phyloP scores from a whole-genome alignment of 1,140 invertebrate genomes.

The Lerema accius region DNA sequence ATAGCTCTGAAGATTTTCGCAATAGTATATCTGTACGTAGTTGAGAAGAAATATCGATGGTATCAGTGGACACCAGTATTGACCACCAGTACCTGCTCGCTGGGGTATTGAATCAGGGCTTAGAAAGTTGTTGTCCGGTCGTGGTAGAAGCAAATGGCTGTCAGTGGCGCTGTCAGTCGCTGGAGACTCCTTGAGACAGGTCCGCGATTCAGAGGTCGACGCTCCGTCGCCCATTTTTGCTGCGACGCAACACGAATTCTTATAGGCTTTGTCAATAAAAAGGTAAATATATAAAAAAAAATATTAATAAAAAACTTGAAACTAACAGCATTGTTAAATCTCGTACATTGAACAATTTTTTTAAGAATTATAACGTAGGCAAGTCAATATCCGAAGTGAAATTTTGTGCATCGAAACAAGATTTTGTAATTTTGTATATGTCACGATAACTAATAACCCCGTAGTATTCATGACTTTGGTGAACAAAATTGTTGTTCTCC shows the following conservation, averaged over 20 bases:
- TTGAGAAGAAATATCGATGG: neutral
- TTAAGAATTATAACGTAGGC: no score
- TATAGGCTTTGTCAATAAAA: neutral
- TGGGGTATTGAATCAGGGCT: slow-evolving; percentile 91
- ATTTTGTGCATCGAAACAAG: no score
- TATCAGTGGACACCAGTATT: neutral
- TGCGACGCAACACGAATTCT: slow-evolving; percentile 33
- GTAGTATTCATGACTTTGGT: no score
- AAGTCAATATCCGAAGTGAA: no score
- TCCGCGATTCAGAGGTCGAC: slow-evolving; percentile 82
- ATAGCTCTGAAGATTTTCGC: neutral
- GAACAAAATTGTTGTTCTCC: neutral
- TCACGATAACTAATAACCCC: no score
- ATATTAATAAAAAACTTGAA: slow-evolving; percentile 12
- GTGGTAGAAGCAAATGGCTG: slow-evolving; percentile 91
- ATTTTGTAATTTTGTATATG: no score
- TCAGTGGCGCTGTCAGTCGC: slow-evolving; percentile 86
- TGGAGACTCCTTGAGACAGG: slow-evolving; percentile 86
- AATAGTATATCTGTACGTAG: neutral
- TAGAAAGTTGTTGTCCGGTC: slow-evolving; percentile 90
- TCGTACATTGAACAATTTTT: no score
- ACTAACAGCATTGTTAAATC: no score
- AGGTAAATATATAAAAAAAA: no score
- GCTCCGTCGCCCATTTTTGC: slow-evolving; percentile 58
- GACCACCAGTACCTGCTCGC: slow-evolving; percentile 87